Conservation (phyloP, 2,888 invertebrate genomes). For the Marasmarcha lunaedactyla region DNA sequence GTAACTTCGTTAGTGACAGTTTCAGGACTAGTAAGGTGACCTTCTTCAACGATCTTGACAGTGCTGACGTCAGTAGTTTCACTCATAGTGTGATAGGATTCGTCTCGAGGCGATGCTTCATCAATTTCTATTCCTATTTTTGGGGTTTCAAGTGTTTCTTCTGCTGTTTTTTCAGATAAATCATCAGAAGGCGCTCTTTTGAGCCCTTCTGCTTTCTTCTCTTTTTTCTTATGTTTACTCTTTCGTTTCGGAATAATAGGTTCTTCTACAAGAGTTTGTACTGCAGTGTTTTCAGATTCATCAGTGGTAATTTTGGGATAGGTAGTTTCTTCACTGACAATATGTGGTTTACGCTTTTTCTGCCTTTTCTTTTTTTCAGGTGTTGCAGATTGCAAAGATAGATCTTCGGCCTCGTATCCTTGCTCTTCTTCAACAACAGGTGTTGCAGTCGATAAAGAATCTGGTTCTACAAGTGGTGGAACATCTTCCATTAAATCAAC, state of each 20-base stretch:
- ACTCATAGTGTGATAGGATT: constrained; percentile 71
- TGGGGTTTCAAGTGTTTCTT: constrained; percentile 43
- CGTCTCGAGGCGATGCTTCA: constrained; percentile 66
- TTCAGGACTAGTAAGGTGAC: constrained; percentile 65
- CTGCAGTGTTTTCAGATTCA: constrained; percentile 44
- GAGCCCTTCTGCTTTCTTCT: constrained; percentile 47
- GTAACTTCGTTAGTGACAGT: constrained; percentile 49
- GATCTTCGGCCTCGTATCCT: constrained; percentile 81
- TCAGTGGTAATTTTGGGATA: constrained; percentile 49
- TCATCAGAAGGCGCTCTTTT: constrained; percentile 23
- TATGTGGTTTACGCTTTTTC: constrained; percentile 46
- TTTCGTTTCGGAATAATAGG: constrained; percentile 31
- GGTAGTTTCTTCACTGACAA: constrained; percentile 45
- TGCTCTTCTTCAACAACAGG: constrained; percentile 61
- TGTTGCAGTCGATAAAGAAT: constrained; percentile 53
- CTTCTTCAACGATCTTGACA: constrained; percentile 77
- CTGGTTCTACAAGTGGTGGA: constrained; percentile 26
- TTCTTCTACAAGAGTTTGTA: constrained; percentile 34
- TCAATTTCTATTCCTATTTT: constrained; percentile 58
- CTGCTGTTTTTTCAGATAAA: constrained; percentile 16
- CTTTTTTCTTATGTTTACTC: constrained; percentile 57
- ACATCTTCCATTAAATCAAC: constrained; percentile 4
- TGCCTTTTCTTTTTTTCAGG: constrained; percentile 63
- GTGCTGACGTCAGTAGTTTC: constrained; percentile 69
- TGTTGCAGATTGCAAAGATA: constrained; percentile 50